Base-by-base conservation (phyloP, 2,797 vertebrate species). In the Kryptopterus vitreolus region DNA sequence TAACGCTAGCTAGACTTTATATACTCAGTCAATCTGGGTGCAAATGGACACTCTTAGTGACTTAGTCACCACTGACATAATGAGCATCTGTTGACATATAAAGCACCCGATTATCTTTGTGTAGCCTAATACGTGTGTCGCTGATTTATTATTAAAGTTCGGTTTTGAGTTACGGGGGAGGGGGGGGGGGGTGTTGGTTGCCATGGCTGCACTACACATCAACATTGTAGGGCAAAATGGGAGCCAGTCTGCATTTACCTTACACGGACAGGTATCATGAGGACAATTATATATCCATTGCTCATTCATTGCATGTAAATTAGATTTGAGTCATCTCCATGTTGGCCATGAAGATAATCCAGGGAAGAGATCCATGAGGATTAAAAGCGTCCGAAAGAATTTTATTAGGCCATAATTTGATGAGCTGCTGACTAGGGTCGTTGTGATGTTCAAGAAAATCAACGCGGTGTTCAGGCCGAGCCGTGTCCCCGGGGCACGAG, bases 401-500 rank as follows among this genome's bases (percentile, higher is more conserved):
- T 22, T 7, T 3, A 33, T 20, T 3, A 33, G 24, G 2, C 26
- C 22, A 24, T 46, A 52, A 24, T 13, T 18, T 4, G 57, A 57
- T 26, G 35, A 73, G 48, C 50, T 29, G 16, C 3, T 24, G 2
- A 4, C 12, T 46, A 22, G 26, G 29, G 9, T 0, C 29, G 78
- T 86, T 84, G 86, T 86, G 50, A 99, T 99, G 98, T 91, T 99
- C 85, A 95, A 92, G 89, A 99, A 97, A 92, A 93, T 98, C 70
- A 96, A 97, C 63, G 94, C 96, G 29, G 92, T 94, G 84, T 96
- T 98, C 84, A 94, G 93, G 33, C 94, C 96, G 26, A 94, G 92
- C 78, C 93, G 91, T 3, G 90, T 86, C 18, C 80, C 75, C 84
- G 91, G 86, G 73, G 89, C 87, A 0, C 87, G 89, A 68, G 85